Base-by-base conservation (phyloP, 1,140 invertebrate species). In the Macrostomum lignano region DNA sequence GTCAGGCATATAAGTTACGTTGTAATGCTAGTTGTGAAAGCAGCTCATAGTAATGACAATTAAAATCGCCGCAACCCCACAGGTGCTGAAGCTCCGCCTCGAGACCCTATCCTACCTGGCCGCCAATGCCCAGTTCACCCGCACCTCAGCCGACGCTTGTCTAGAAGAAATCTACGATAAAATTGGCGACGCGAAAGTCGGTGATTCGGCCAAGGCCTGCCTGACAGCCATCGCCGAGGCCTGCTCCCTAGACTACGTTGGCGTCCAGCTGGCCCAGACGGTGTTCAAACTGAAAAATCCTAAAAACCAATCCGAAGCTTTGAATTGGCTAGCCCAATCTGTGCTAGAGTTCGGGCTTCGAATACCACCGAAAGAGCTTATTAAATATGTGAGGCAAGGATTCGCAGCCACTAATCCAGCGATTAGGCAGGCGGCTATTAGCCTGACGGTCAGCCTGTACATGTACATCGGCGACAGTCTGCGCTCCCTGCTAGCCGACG, bases 251-350 rank as follows among this genome's bases (percentile, higher is more conserved):
- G 72, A 78, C 35, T 68, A 68, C 40, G 65, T 82, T 0, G 62
- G 71, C 5, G 63, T 38, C 21, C 38, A 57, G 48, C 47, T 52
- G 1, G 42, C 58, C 30, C 42, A 38, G 1, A 25, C 44, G 23
- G 52, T 73, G 0, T 75, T 79, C 49, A 69, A 49, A 29, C 74
- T 81, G 50, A 82, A 79, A 54, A 84, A 73, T 50, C 79, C 79
- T 0, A 82, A 81, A 51, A 74, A 81, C 21, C 74, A 81, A 43
- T 68, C 73, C 9, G 75, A 82, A 53, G 63, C 73, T 30, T 60
- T 82, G 11, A 59, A 66, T 19, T 82, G 78, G 76, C 56, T 79
- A 21, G 58, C 67, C 3, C 65, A 60, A 24, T 69, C 73, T 13
- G 63, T 84, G 1, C 66, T 67, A 39, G 76, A 81, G 46, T 84